phyloP scores from a whole-genome alignment of 2,888 invertebrate species.

The Seira ritae region DNA sequence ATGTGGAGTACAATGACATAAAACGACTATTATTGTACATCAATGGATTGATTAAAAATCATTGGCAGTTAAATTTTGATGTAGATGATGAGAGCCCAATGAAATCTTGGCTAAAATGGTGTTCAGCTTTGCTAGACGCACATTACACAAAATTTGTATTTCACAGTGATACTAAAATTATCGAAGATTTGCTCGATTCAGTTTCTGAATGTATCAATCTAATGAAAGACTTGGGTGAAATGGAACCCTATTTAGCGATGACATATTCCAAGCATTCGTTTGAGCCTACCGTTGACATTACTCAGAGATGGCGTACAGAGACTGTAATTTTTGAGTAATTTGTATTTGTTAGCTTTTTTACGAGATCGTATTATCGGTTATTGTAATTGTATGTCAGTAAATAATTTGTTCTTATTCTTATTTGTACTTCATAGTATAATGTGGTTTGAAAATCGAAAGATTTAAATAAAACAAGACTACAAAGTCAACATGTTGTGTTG shows the following conservation, averaged over 20 bases:
- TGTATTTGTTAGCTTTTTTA: too few species aligned
- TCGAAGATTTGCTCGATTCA: conserved; percentile 56
- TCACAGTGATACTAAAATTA: conserved; percentile 57
- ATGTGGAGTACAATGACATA: conserved; percentile 48
- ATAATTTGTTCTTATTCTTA: too few species aligned
- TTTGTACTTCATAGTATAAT: too few species aligned
- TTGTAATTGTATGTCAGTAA: too few species aligned
- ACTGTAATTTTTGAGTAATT: conserved; percentile 51
- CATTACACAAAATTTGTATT: conserved; percentile 69
- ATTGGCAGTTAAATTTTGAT: conserved; percentile 47
- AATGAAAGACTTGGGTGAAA: conserved; percentile 62
- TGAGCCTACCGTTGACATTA: conserved; percentile 46
- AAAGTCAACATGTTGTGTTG: too few species aligned
- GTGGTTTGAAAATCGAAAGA: too few species aligned
- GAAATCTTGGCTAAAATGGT: conserved; percentile 66
- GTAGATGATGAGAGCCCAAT: conserved; percentile 29
- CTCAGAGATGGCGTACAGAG: conserved; percentile 60
- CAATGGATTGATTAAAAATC: conserved; percentile 27
- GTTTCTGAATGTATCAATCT: conserved; percentile 61
- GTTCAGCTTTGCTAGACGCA: conserved; percentile 65
- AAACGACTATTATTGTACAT: conserved; percentile 51
- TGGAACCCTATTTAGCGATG: conserved; percentile 64
- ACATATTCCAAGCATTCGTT: conserved; percentile 58
- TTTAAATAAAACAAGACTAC: too few species aligned
- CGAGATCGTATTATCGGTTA: too few species aligned